Conservation (phyloP, 2,113 vertebrate species). For the Cyphomyrus discorhynchus region DNA sequence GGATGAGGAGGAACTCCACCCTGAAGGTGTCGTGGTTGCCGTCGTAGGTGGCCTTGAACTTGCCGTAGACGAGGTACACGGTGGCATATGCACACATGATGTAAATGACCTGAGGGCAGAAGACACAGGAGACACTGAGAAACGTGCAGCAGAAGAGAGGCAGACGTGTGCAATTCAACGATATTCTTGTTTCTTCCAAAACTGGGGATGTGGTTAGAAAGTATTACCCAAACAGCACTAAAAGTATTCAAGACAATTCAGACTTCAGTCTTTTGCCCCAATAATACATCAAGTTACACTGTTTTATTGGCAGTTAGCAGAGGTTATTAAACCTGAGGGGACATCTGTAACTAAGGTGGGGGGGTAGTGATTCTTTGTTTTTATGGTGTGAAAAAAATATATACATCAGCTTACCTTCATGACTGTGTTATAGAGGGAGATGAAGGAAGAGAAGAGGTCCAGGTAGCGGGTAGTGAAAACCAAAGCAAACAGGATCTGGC, state of each 20-base stretch:
- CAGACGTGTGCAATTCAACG: not conserved
- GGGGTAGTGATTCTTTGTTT: not conserved
- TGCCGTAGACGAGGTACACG: slow-evolving; percentile 89
- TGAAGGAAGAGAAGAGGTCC: slow-evolving; percentile 94
- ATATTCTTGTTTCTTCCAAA: not conserved
- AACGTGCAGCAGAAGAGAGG: not conserved
- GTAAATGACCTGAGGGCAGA: slow-evolving; percentile 78
- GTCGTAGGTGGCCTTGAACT: slow-evolving; percentile 96
- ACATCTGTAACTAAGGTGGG: not conserved
- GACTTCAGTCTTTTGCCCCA: not conserved
- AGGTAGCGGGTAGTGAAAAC: slow-evolving; percentile 96
- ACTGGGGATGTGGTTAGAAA: not conserved
- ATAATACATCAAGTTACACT: not conserved
- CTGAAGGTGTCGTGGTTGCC: slow-evolving; percentile 97
- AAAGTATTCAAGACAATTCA: not conserved
- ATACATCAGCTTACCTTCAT: slow-evolving; percentile 84
- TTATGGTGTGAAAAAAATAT: not conserved
- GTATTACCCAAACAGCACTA: not conserved
- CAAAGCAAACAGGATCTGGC: slow-evolving; percentile 94
- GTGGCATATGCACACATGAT: slow-evolving; percentile 87
- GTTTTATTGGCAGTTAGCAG: not conserved
- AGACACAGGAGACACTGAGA: not conserved
- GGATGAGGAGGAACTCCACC: slow-evolving; percentile 92
- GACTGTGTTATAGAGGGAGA: slow-evolving; percentile 92
- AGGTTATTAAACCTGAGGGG: not conserved